phyloP scores from a whole-genome alignment of 2,113 vertebrate species.

The Psittacara wagleri region DNA sequence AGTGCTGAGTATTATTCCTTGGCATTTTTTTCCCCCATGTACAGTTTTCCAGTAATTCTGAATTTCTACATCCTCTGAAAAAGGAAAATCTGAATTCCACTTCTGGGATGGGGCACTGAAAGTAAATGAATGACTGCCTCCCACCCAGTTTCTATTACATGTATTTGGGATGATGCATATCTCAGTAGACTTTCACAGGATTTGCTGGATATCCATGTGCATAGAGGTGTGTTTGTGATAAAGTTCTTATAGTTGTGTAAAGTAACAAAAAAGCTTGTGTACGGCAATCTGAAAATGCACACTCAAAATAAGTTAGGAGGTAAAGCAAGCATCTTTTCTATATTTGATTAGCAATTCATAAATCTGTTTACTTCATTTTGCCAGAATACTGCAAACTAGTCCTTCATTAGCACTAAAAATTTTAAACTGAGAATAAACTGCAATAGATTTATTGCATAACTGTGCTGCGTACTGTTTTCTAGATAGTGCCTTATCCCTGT shows the following conservation, averaged over 20 bases:
- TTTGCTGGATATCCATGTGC: neutral
- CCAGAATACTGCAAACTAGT: neutral
- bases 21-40: rapidly evolving
- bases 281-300: neutral
- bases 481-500: neutral
- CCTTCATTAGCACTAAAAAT: neutral
- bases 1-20: neutral
- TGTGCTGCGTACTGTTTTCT: neutral
- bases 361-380: neutral
- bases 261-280: neutral
- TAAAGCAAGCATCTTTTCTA: neutral
- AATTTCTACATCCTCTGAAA: neutral
- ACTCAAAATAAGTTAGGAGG: neutral
- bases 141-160: neutral
- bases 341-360: neutral
- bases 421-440: neutral
- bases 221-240: neutral
- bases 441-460: neutral
- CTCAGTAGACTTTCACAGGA: neutral
- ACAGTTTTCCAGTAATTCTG: neutral
- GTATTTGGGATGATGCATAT: neutral
- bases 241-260: neutral
- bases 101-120: neutral
- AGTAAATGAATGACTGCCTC: neutral
- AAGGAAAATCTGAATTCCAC: neutral